A percentile compares a stretch with the other conserved stretches of the same genome.
Conservation (phyloP, 1,140 invertebrate genomes). For the Heliothis virescens region DNA sequence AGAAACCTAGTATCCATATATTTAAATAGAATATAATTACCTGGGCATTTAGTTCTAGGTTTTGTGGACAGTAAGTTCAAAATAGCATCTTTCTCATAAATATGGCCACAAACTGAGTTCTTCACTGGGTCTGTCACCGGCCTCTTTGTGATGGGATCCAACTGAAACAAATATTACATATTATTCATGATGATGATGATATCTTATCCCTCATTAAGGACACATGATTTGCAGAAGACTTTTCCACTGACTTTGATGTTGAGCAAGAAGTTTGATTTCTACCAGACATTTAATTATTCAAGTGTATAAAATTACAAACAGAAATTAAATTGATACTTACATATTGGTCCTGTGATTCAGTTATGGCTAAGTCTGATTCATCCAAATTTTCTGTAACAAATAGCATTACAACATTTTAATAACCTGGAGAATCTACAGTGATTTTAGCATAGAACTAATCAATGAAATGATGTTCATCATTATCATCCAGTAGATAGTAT, state of each 20-base stretch:
- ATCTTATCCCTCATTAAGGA: too few species aligned
- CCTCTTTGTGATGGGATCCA: constrained; percentile 87
- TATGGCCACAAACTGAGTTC: constrained; percentile 86
- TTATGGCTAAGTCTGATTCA: constrained; percentile 74
- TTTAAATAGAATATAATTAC: constrained; percentile 54
- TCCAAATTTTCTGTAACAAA: constrained; percentile 69
- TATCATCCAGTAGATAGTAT: too few species aligned
- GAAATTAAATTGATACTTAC: constrained; percentile 55
- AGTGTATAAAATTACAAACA: too few species aligned
- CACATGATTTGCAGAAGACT: too few species aligned
- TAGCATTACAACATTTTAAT: not conserved
- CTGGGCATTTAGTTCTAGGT: constrained; percentile 83
- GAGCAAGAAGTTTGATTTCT: too few species aligned
- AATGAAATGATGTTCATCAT: too few species aligned
- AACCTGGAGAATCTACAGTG: too few species aligned
- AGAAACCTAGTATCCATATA: too few species aligned
- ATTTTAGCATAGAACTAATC: too few species aligned
- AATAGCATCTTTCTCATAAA: constrained; percentile 85
- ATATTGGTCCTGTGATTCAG: constrained; percentile 66
- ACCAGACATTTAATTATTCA: too few species aligned
- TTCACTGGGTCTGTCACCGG: constrained; percentile 85
- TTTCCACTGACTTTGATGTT: too few species aligned
- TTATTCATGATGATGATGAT: too few species aligned
- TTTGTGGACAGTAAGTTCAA: constrained; percentile 73
- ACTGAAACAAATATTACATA: constrained; percentile 65